Evolutionary conservation across 2,113 vertebrate species (phyloP).

Genomic region (Pipra filicauda): DNA sequence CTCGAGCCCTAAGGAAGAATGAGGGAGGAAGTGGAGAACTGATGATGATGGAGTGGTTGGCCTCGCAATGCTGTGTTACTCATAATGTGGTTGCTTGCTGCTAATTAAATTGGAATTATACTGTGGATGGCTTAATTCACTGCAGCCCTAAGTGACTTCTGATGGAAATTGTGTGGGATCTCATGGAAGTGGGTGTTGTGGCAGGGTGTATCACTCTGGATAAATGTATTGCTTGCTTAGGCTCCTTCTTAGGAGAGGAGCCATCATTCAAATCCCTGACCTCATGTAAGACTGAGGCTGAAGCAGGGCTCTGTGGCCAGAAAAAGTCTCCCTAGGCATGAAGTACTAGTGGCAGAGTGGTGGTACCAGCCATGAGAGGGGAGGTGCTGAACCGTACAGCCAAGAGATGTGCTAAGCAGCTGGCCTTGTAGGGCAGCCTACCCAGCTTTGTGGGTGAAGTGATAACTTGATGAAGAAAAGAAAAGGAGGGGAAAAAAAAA

Average conservation of each 20-base stretch:
- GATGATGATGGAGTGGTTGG: neutral
- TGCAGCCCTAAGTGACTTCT: neutral
- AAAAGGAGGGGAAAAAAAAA: neutral
- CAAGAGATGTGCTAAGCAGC: neutral
- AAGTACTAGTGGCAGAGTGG: neutral
- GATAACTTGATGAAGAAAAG: neutral
- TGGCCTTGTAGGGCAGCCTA: neutral
- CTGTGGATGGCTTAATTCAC: neutral
- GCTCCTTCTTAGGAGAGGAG: neutral
- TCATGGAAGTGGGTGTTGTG: neutral
- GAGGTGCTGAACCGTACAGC: neutral
- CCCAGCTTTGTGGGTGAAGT: neutral
- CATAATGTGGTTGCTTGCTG: neutral
- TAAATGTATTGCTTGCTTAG: neutral
- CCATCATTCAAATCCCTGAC: neutral
- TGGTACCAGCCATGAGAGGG: neutral
- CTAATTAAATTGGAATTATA: neutral
- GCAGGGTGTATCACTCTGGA: neutral
- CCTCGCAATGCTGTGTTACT: accelerated
- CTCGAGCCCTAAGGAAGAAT: neutral
- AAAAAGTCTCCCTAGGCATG: neutral
- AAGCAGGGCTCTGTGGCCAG: neutral
- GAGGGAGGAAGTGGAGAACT: neutral
- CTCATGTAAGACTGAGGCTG: neutral
- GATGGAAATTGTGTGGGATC: neutral